Percentiles rank a stretch among this genome's conserved stretches.
These are phyloP conservation scores for Rhorus exstirpatorius DNA, from an alignment of 2,888 invertebrate species.

Conservation along the genomic window DNA sequence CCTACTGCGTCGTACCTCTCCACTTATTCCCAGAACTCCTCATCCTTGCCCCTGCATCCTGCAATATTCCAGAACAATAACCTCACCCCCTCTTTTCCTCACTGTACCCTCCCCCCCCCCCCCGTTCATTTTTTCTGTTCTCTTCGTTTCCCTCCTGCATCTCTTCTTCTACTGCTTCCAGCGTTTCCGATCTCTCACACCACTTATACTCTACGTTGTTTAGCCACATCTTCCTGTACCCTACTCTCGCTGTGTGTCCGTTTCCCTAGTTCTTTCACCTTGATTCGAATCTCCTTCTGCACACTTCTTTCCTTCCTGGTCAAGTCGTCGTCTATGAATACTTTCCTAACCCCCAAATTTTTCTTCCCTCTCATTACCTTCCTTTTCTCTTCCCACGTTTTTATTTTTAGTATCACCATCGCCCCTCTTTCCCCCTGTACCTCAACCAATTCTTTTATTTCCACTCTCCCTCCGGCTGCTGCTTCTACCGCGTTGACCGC, in stretches of 20 bases:
- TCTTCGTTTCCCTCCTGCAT: neutral
- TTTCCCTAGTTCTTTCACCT: neutral
- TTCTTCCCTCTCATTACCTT: slow-evolving; percentile 42
- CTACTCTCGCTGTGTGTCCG: slow-evolving; percentile 1
- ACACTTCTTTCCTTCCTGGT: too few species aligned
- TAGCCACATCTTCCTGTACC: neutral
- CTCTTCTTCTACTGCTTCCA: neutral
- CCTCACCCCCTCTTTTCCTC: too few species aligned
- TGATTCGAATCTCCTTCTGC: neutral
- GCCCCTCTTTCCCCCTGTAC: too few species aligned
- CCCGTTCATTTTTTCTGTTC: neutral
- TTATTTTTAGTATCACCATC: too few species aligned
- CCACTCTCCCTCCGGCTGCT: too few species aligned
- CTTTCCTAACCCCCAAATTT: slow-evolving; percentile 1
- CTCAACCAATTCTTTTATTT: too few species aligned
- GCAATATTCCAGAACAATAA: slow-evolving; percentile 34
- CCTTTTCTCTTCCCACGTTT: slow-evolving; percentile 6
- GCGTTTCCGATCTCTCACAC: neutral
- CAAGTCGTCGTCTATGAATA: slow-evolving; percentile 22
- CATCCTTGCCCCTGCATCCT: slow-evolving; percentile 25
- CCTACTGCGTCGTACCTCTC: slow-evolving; percentile 11
- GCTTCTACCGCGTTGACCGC: too few species aligned
- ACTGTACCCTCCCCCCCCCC: neutral
- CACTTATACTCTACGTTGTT: neutral
- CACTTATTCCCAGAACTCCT: slow-evolving; percentile 31